A percentile compares a stretch with the other conserved stretches of the same genome.
Conservation (phyloP, 1,140 invertebrate species). For the Macrocentrus cingulum region DNA sequence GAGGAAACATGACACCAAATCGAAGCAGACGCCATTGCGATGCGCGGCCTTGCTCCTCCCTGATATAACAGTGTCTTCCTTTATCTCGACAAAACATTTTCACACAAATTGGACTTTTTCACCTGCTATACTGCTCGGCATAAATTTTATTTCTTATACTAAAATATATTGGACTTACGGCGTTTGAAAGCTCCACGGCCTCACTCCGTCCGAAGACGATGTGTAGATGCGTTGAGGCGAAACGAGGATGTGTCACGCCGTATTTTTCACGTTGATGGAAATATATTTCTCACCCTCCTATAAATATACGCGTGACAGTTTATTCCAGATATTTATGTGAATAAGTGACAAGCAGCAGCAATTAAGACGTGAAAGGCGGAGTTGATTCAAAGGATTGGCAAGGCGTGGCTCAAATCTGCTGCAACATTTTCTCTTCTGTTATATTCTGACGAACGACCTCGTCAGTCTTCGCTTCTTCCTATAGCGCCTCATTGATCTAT, state of each 20-base stretch:
- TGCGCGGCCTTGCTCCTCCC: conserved; percentile 54
- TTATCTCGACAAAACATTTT: conserved; percentile 8
- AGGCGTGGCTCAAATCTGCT: conserved; percentile 37
- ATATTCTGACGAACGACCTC: conserved; percentile 14
- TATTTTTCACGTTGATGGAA: too few species aligned
- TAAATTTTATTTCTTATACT: too few species aligned
- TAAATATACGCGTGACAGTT: too few species aligned
- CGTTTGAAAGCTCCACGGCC: too few species aligned
- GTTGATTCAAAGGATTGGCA: conserved; percentile 44
- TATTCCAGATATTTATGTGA: too few species aligned
- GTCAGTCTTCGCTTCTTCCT: conserved; percentile 25
- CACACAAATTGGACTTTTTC: background rate
- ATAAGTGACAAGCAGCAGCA: conserved; percentile 22
- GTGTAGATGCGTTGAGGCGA: too few species aligned
- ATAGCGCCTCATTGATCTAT: conserved; percentile 39
- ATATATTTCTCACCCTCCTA: too few species aligned
- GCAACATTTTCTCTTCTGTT: conserved; percentile 17
- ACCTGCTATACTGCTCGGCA: too few species aligned
- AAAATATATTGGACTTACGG: too few species aligned
- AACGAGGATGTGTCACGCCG: too few species aligned
- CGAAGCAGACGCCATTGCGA: conserved; percentile 60
- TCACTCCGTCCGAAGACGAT: too few species aligned
- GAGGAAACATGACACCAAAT: conserved; percentile 57
- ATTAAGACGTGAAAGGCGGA: conserved; percentile 45
- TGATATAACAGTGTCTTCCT: conserved; percentile 38